Evolutionary conservation across 2,888 invertebrate species (phyloP), one percentile per base, ranked within the genome.

Genomic region (Rhogogaster chlorosoma): DNA sequence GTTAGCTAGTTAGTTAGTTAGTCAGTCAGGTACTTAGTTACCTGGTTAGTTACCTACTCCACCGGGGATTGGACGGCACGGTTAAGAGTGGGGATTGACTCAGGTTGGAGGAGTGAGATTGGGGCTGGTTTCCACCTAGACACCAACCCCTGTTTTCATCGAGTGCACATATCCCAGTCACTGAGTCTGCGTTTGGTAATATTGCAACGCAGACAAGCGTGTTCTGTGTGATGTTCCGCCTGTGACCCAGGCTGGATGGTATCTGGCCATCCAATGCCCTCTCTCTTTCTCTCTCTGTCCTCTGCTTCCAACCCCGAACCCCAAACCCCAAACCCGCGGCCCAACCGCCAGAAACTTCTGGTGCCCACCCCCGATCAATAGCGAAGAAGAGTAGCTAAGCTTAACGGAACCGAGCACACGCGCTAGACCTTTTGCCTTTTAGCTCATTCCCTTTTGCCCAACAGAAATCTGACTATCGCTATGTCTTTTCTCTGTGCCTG

Each of bases 281-380:
- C 42, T 29, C 29, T 67, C 32, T 67, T 1, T 32, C 18, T 36
- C 42, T 38, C 22, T 71, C 36, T 67, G 1, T 26, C 26, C 70
- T 32, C 36, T 71, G 71, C 22, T 26, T 42, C 73, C 26, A 26
- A 42, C 42, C 42, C 38, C 18, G 22, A 70, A 26, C 73, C 42
- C 42, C 38, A 6, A 32, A 70, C 83, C 70, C 83, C 4, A 22
- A 61, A 42, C 67, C 67, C 83, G 22, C 64, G 22, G 38, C 32
- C 80, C 80, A 53, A 61, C 80, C 80, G 22, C 80, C 32, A 53
- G 77, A 49, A 77, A 77, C 77, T 77, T 32, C 77, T 77, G 80
- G 61, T 67, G 29, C 80, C 80, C 80, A 80, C 57, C 80, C 83
- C 83, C 83, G 83, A 83, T 83, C 83, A 83, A 83, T 83, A 83